phyloP scores from a whole-genome alignment of 1,140 invertebrate genomes.

The Lepidurus packardi region DNA sequence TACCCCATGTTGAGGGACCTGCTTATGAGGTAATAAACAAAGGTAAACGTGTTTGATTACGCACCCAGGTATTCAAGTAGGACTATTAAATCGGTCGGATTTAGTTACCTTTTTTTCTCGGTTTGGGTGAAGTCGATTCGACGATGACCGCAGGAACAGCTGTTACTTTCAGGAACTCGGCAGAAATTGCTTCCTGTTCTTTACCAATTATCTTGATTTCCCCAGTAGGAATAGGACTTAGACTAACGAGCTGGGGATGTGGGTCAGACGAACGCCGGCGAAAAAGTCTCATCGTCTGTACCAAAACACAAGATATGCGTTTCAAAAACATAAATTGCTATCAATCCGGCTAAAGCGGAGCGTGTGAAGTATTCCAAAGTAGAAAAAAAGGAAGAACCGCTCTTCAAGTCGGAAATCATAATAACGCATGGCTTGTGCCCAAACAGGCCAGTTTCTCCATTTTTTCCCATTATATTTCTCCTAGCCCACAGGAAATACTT shows the following conservation, averaged over 20 bases:
- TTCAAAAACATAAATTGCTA: background rate
- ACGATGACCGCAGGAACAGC: background rate
- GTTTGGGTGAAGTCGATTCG: background rate
- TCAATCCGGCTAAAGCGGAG: background rate
- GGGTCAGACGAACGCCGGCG: slow-evolving; percentile 49
- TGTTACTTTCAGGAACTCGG: background rate
- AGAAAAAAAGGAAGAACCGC: background rate
- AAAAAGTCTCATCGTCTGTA: slow-evolving; percentile 48
- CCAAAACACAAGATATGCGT: background rate
- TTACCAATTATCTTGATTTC: background rate
- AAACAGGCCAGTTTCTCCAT: background rate
- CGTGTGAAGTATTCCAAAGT: background rate
- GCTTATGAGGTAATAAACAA: slow-evolving; percentile 27
- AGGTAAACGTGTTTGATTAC: background rate
- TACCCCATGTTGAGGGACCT: slow-evolving; percentile 61
- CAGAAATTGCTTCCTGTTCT: background rate
- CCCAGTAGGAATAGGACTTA: slow-evolving; percentile 43
- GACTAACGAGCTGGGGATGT: slow-evolving; percentile 52
- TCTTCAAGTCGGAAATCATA: background rate
- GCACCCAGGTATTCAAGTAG: background rate
- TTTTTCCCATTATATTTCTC: background rate
- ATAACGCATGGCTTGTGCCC: background rate
- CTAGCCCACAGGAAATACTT: background rate
- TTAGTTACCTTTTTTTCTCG: background rate
- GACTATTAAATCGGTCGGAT: background rate